Conservation (phyloP, 2,113 vertebrate species). For the Columba janthina region DNA sequence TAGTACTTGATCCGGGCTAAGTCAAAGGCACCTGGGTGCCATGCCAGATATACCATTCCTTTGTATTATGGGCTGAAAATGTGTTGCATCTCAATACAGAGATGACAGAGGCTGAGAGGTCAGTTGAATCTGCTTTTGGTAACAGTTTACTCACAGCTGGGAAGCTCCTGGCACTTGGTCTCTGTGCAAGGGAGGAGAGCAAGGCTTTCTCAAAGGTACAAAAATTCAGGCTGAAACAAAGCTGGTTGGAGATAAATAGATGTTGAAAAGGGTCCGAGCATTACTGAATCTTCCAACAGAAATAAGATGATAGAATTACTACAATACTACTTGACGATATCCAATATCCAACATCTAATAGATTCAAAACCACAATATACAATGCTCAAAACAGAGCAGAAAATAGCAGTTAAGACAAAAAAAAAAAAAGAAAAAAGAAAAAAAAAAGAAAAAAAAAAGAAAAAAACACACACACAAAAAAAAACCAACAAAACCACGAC, state of each 20-base stretch:
- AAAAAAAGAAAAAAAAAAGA: too few relatives aligned
- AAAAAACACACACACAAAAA: too few relatives aligned
- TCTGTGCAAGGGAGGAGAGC: background rate
- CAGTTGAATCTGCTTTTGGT: background rate
- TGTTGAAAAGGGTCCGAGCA: background rate
- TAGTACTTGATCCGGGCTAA: background rate
- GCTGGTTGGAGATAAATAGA: background rate
- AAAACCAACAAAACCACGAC: background rate
- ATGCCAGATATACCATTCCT: background rate
- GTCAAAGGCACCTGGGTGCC: background rate
- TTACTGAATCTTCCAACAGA: background rate
- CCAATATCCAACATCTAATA: background rate
- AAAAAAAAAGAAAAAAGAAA: background rate
- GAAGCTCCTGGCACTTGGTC: background rate
- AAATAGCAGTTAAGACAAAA: background rate
- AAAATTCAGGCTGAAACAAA: background rate
- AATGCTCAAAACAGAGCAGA: background rate
- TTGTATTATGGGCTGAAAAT: background rate
- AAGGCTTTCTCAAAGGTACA: background rate
- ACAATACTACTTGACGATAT: background rate
- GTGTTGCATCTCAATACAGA: fast-evolving
- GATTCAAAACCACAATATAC: background rate
- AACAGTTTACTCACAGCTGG: background rate
- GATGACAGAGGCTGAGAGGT: background rate
- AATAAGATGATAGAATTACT: background rate